Conservation (phyloP, 2,888 invertebrate genomes). For the Patella ulyssiponensis region DNA sequence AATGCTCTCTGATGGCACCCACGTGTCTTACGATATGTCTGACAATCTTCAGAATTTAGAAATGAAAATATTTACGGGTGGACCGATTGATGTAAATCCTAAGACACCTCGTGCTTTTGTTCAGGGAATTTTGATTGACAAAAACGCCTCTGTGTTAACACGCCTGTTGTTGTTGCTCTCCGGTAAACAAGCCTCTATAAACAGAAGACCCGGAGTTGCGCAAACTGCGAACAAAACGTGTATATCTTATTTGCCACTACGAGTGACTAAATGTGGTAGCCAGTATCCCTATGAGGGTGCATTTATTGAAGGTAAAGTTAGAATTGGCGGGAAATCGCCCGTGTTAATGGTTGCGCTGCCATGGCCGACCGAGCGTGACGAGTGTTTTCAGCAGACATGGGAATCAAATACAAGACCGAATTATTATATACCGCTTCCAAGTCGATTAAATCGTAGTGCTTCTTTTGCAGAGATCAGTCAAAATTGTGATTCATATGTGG, state of each 20-base stretch:
- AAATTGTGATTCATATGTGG: not conserved
- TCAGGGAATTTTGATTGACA: not conserved
- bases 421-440: conserved; percentile 41
- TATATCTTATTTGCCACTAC: conserved; percentile 26
- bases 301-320: conserved; percentile 40
- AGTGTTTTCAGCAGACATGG: conserved; percentile 30
- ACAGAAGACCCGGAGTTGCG: conserved; percentile 6
- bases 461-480: not conserved
- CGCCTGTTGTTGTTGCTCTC: conserved; percentile 1
- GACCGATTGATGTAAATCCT: not conserved
- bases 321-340: conserved; percentile 22
- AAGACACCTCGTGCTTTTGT: not conserved
- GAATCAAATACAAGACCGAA: conserved; percentile 25
- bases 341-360: conserved; percentile 38
- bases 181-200: not conserved
- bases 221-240: conserved; percentile 14
- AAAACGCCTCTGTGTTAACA: conserved; percentile 3
- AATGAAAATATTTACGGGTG: conserved; percentile 35
- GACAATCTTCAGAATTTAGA: conserved; percentile 38
- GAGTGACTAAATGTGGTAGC: conserved; percentile 44
- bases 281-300: conserved; percentile 43
- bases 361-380: conserved; percentile 39
- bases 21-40: conserved; percentile 42
- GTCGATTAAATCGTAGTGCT: not conserved
- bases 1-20: conserved; percentile 38